These are phyloP conservation scores for Caranx ignobilis DNA, from an alignment of 2,113 vertebrate genomes.

Conservation along the genomic window DNA sequence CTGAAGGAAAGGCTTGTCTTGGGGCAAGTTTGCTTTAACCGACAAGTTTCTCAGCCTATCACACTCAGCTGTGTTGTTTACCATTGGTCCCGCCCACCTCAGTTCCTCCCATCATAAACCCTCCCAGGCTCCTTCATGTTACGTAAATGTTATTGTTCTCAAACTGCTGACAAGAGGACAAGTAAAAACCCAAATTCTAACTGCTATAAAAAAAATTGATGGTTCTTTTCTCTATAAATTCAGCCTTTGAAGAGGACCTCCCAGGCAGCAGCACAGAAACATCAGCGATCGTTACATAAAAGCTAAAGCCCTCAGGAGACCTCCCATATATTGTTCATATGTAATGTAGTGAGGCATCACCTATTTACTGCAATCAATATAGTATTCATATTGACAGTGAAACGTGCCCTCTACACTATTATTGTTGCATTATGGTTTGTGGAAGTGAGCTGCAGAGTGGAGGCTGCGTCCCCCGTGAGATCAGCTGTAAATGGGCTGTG, in stretches of 20 bases:
- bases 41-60: too few relatives aligned
- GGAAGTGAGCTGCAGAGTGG: constrained; percentile 15
- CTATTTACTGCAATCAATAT: constrained; percentile 46
- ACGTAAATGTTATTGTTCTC: too few relatives aligned
- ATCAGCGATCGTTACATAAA: not conserved
- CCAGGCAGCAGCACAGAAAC: constrained; percentile 4
- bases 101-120: too few relatives aligned
- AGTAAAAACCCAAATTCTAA: too few relatives aligned
- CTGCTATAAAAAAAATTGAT: too few relatives aligned
- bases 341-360: constrained; percentile 40
- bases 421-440: constrained; percentile 48
- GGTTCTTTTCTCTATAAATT: not conserved
- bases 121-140: too few relatives aligned
- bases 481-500: constrained; percentile 47
- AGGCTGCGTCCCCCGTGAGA: constrained; percentile 25
- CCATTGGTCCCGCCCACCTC: too few relatives aligned
- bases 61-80: too few relatives aligned
- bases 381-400: constrained; percentile 39
- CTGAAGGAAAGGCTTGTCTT: too few relatives aligned
- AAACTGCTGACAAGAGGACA: too few relatives aligned
- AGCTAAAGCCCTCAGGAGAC: constrained; percentile 38
- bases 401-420: constrained; percentile 19
- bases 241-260: not conserved
- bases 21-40: too few relatives aligned
- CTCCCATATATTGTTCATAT: constrained; percentile 12